Conservation (phyloP, 2,888 invertebrate genomes). For the Lottia gigantea region DNA sequence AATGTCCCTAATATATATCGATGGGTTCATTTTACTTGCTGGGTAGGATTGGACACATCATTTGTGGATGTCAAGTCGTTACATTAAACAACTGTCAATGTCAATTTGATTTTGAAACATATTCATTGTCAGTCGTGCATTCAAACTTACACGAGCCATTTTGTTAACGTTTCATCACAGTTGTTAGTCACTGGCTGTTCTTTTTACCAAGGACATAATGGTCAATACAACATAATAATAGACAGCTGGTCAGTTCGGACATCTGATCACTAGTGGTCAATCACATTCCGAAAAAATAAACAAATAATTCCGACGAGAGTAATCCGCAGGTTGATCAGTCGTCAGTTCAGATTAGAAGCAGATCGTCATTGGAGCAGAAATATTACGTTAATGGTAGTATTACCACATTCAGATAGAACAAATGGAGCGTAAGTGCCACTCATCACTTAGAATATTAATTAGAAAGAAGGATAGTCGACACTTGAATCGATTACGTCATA, state of each 20-base stretch:
- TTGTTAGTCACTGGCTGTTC: too few relatives aligned
- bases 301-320: background rate
- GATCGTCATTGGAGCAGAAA: background rate
- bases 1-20: too few relatives aligned
- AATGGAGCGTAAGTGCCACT: conserved; percentile 3
- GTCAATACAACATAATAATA: too few relatives aligned
- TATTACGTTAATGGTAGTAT: background rate
- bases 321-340: background rate
- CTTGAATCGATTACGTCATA: conserved; percentile 6
- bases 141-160: too few relatives aligned
- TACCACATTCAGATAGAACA: background rate
- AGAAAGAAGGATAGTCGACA: background rate
- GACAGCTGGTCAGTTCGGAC: background rate
- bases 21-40: too few relatives aligned
- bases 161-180: too few relatives aligned
- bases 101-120: too few relatives aligned
- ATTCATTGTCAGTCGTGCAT: too few relatives aligned
- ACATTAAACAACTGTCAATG: too few relatives aligned
- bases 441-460: background rate
- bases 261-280: background rate
- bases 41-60: too few relatives aligned
- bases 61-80: too few relatives aligned
- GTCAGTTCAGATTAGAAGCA: background rate
- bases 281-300: background rate
- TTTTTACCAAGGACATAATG: too few relatives aligned